A percentile compares a stretch with the other conserved stretches of the same genome.
phyloP scores from a whole-genome alignment of 2,113 vertebrate genomes.

The Syngnathus scovelli region DNA sequence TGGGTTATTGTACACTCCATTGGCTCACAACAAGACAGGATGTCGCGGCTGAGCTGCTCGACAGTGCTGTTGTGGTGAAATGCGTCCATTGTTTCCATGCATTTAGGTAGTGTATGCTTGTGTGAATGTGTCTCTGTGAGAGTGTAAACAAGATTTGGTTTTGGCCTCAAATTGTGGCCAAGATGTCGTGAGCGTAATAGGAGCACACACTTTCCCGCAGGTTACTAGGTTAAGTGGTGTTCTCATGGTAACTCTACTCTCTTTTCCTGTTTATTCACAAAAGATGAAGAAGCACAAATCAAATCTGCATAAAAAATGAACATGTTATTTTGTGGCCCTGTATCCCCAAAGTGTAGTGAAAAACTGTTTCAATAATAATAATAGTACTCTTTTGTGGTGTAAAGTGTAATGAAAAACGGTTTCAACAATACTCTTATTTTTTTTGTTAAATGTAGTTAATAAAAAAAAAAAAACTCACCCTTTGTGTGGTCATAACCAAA shows the following conservation, averaged over 20 bases:
- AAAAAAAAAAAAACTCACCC: not conserved
- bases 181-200: conserved; percentile 43
- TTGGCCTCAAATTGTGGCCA: conserved; percentile 52
- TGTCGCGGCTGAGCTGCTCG: conserved; percentile 51
- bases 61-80: conserved; percentile 53
- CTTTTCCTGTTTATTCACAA: conserved; percentile 38
- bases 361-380: not conserved
- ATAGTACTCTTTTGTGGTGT: not conserved
- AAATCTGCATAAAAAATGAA: conserved; percentile 5
- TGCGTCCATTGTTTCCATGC: conserved; percentile 59
- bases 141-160: conserved; percentile 61
- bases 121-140: conserved; percentile 14
- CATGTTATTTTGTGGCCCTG: not conserved
- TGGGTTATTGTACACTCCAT: conserved; percentile 52
- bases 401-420: not conserved
- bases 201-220: conserved; percentile 45
- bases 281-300: conserved; percentile 35
- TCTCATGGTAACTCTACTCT: conserved; percentile 66
- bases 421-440: not conserved
- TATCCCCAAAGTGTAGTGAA: not conserved
- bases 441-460: no score
- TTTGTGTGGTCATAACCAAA: not conserved
- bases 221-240: conserved; percentile 60
- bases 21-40: conserved; percentile 60
- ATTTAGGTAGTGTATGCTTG: conserved; percentile 27